phyloP scores from a whole-genome alignment of 1,140 invertebrate species.

The Agrilus planipennis region DNA sequence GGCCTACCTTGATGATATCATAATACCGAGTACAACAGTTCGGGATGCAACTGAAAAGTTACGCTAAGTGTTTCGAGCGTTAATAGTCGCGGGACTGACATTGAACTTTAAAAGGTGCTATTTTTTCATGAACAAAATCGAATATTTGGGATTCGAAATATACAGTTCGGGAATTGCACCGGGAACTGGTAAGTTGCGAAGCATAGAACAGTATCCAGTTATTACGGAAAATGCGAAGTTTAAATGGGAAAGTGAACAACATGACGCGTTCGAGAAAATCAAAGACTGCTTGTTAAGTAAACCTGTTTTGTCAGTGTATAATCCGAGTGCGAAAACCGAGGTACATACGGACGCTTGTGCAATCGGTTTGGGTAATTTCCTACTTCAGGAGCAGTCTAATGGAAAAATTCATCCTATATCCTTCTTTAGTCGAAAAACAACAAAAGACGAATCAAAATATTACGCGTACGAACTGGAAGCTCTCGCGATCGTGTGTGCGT shows the following conservation, averaged over 20 bases:
- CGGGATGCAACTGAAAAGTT: conserved; percentile 15
- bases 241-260: background rate
- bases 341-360: conserved; percentile 22
- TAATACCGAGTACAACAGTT: conserved; percentile 20
- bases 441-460: conserved; percentile 8
- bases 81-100: background rate
- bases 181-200: conserved; percentile 18
- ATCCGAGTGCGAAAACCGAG: conserved; percentile 12
- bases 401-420: background rate
- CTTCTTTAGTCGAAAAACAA: conserved; percentile 8
- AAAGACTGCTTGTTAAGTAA: background rate
- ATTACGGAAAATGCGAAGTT: conserved; percentile 10
- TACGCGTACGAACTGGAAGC: conserved; percentile 7
- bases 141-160: conserved; percentile 1
- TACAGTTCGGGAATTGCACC: background rate
- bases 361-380: conserved; percentile 17
- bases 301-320: conserved; percentile 1
- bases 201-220: conserved; percentile 19
- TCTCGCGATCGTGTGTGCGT: too few relatives aligned
- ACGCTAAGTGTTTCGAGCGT: background rate
- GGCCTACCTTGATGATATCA: conserved; percentile 25
- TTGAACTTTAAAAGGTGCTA: background rate
- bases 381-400: conserved; percentile 16
- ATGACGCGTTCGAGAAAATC: background rate
- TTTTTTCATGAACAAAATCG: background rate